Evolutionary conservation across 2,113 vertebrate species (phyloP).

Genomic region (Falco punctatus): DNA sequence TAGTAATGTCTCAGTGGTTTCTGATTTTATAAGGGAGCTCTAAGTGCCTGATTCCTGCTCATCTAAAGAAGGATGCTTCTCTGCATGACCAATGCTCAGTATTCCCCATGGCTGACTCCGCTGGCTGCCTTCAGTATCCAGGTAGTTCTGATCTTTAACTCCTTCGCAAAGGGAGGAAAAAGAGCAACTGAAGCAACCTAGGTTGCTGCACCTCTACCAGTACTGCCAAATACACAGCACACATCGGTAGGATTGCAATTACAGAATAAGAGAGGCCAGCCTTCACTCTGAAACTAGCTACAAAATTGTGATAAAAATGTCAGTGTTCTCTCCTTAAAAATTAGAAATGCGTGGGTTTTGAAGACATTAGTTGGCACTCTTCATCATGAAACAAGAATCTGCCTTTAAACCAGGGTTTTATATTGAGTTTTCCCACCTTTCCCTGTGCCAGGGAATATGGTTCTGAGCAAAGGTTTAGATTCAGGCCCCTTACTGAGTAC

Average conservation of each 20-base stretch:
- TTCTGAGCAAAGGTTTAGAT: neutral
- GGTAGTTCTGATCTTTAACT: neutral
- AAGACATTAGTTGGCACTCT: neutral
- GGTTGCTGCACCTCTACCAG: neutral
- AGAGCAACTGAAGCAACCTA: neutral
- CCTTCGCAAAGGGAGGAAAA: neutral
- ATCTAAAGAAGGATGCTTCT: neutral
- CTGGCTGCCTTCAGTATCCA: neutral
- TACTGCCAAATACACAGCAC: neutral
- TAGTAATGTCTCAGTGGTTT: neutral
- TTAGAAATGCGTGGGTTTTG: neutral
- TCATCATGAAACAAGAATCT: neutral
- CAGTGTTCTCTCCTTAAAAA: neutral
- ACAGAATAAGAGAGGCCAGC: neutral
- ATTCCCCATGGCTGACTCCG: neutral
- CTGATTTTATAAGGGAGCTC: neutral
- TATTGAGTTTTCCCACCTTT: neutral
- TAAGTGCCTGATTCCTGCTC: neutral
- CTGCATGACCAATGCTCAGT: neutral
- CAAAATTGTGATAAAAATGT: neutral
- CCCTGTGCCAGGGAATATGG: neutral
- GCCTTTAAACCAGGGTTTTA: neutral
- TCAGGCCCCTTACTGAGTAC: neutral
- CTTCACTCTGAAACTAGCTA: neutral
- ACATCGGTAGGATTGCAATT: neutral